Percentiles rank a stretch among this genome's conserved stretches.
phyloP scores from a whole-genome alignment of 2,113 vertebrate genomes.

The Galemys pyrenaicus region DNA sequence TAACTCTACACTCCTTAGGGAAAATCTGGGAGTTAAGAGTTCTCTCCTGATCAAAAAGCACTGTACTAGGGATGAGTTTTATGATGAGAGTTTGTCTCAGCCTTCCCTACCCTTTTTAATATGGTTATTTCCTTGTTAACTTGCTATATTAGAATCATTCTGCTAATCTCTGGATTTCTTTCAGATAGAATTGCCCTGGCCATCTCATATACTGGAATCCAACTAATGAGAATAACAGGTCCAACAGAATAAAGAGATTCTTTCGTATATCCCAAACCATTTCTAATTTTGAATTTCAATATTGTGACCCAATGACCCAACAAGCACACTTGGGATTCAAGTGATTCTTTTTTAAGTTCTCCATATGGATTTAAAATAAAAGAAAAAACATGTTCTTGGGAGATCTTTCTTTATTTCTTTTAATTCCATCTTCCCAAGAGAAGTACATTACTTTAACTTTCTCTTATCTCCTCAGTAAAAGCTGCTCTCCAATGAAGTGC shows the following conservation, averaged over 20 bases:
- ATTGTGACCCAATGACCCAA: neutral
- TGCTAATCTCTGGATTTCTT: neutral
- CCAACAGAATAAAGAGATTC: neutral
- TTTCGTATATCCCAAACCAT: neutral
- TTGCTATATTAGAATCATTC: neutral
- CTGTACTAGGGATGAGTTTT: neutral
- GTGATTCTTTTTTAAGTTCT: neutral
- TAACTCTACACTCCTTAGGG: neutral
- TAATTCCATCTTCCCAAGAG: neutral
- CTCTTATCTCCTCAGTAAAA: neutral
- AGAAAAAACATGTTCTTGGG: neutral
- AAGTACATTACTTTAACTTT: neutral
- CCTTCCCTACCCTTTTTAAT: neutral
- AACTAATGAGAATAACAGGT: neutral
- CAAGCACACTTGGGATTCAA: neutral
- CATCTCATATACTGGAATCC: neutral
- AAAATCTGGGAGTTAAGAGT: neutral
- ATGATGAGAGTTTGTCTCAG: neutral
- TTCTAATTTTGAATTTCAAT: slow-evolving; percentile 24
- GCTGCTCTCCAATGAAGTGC: neutral
- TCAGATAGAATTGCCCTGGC: neutral
- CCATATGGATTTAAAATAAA: neutral
- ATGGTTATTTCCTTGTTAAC: neutral
- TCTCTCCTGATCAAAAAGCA: neutral
- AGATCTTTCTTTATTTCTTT: neutral